Evolutionary conservation across 2,888 invertebrate genomes (phyloP).

Genomic region (Electrophaes corylata): DNA sequence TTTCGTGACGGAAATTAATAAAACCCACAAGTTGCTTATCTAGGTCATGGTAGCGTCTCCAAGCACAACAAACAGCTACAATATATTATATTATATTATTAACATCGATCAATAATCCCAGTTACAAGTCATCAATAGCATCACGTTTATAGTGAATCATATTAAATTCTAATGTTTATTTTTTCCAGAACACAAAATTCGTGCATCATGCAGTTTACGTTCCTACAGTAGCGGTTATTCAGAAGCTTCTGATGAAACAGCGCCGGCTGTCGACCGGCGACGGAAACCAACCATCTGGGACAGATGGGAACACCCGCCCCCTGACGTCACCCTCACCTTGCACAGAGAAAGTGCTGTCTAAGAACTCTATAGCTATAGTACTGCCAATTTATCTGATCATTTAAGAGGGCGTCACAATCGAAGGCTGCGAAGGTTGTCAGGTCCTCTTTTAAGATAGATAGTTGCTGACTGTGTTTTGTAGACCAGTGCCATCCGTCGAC

Average conservation of each 20-base stretch:
- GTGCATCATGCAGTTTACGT: conserved; percentile 69
- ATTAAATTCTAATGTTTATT: no score
- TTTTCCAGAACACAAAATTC: conserved; percentile 68
- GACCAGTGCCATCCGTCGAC: conserved; percentile 17
- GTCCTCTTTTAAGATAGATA: neutral
- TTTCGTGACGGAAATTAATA: no score
- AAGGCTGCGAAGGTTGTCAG: neutral
- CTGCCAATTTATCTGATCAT: neutral
- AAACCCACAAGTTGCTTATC: no score
- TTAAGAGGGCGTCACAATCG: neutral
- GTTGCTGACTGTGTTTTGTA: neutral
- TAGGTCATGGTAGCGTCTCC: no score
- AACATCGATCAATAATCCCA: no score
- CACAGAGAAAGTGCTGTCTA: conserved; percentile 75
- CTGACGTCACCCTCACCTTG: conserved; percentile 73
- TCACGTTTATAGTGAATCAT: no score
- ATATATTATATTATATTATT: no score
- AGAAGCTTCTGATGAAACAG: conserved; percentile 64
- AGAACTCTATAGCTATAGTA: neutral
- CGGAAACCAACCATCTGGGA: conserved; percentile 63
- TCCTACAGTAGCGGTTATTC: conserved; percentile 77
- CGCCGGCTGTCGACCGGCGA: conserved; percentile 58
- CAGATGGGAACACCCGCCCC: conserved; percentile 70
- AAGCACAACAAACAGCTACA: no score
- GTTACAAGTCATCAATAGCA: no score